Evolutionary conservation across 2,113 vertebrate genomes (phyloP).

Genomic region (Tautogolabrus adspersus): DNA sequence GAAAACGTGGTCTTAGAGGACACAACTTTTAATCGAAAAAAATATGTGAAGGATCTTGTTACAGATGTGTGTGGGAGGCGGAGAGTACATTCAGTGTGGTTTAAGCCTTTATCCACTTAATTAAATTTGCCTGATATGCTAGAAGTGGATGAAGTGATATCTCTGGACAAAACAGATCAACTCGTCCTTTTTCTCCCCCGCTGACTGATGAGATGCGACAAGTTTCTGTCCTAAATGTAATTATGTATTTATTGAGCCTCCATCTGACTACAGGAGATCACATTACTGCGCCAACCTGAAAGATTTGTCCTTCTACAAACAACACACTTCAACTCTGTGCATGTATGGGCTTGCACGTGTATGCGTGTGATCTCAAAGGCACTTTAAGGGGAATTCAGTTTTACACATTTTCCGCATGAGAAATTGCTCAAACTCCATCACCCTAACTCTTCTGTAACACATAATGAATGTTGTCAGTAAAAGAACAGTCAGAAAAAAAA

Average conservation of each 20-base stretch:
- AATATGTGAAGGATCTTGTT: constrained; percentile 42
- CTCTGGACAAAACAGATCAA: constrained; percentile 54
- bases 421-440: no score
- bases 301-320: constrained; percentile 34
- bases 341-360: background rate
- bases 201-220: constrained; percentile 66
- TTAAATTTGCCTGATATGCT: constrained; percentile 65
- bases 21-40: constrained; percentile 18
- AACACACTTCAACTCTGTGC: constrained; percentile 8
- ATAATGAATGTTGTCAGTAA: no score
- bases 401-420: background rate
- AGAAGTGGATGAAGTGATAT: constrained; percentile 61
- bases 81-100: constrained; percentile 10
- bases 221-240: constrained; percentile 72
- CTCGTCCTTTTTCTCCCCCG: constrained; percentile 17
- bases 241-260: constrained; percentile 67
- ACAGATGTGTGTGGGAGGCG: constrained; percentile 28
- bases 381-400: background rate
- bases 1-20: background rate
- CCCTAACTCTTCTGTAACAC: no score
- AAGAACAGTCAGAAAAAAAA: no score
- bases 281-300: constrained; percentile 60
- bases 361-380: background rate
- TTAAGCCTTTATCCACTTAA: constrained; percentile 51
- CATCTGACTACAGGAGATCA: constrained; percentile 57